phyloP scores from a whole-genome alignment of 2,113 vertebrate species.

The Tychaedon coryphoeus region DNA sequence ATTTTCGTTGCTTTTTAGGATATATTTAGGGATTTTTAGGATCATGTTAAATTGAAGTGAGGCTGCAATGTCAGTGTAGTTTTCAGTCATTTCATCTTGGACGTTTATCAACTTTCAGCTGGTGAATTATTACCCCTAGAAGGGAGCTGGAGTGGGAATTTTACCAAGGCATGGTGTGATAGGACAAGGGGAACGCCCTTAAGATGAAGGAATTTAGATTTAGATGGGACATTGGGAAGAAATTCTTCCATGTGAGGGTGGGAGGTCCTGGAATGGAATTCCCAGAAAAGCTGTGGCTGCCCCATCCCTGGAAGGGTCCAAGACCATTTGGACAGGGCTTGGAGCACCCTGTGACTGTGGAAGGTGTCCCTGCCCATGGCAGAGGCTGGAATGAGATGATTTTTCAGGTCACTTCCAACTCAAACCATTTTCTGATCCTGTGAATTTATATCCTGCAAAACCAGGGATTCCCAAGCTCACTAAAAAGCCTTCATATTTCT shows the following conservation, averaged over 20 bases:
- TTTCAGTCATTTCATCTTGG: not conserved
- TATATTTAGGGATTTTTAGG: not conserved
- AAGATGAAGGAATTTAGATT: not conserved
- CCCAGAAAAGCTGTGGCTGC: not conserved
- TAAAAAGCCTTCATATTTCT: not conserved
- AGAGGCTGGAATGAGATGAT: not conserved
- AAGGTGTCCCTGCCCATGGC: not conserved
- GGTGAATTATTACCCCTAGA: not conserved
- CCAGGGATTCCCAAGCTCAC: not conserved
- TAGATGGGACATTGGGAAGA: not conserved
- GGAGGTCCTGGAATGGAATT: not conserved
- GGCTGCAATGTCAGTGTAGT: too few species aligned
- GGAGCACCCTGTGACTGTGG: accelerated
- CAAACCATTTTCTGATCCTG: not conserved
- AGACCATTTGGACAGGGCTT: not conserved
- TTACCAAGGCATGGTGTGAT: not conserved
- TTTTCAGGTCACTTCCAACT: not conserved
- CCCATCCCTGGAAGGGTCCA: not conserved
- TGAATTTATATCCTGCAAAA: not conserved
- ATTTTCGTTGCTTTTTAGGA: not conserved
- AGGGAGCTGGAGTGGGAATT: not conserved
- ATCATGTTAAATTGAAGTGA: not conserved
- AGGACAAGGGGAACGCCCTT: not conserved
- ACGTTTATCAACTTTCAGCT: not conserved
- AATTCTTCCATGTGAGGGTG: not conserved